Evolutionary conservation across 2,888 invertebrate species (phyloP).

Genomic region (Lithodes maja): DNA sequence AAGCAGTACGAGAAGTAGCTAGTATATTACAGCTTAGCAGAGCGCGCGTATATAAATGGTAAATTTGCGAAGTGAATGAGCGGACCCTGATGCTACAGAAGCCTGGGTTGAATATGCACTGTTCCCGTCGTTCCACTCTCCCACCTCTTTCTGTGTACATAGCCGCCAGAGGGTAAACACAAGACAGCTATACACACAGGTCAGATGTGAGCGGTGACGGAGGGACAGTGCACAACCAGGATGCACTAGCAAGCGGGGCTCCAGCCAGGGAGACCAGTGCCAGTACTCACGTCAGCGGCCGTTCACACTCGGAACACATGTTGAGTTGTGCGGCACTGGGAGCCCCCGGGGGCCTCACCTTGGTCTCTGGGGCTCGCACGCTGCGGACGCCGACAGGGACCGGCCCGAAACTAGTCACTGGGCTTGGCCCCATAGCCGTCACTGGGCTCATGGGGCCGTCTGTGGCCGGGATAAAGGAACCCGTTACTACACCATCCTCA

Average conservation of each 20-base stretch:
- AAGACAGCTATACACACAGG: neutral
- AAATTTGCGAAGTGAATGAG: slow-evolving; percentile 23
- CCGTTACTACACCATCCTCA: slow-evolving; percentile 53
- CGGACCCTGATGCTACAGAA: slow-evolving; percentile 34
- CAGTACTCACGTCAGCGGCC: slow-evolving; percentile 70
- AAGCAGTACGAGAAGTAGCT: neutral
- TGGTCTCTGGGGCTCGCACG: slow-evolving; percentile 67
- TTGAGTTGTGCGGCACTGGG: slow-evolving; percentile 50
- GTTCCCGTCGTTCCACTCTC: neutral
- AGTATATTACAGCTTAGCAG: slow-evolving; percentile 8
- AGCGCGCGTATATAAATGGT: neutral
- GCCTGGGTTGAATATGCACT: slow-evolving; percentile 35
- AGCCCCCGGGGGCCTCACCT: slow-evolving; percentile 55
- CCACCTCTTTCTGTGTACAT: neutral
- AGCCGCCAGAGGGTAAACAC: neutral
- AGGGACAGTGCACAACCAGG: slow-evolving; percentile 13
- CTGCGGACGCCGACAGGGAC: slow-evolving; percentile 60
- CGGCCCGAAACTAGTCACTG: slow-evolving; percentile 32
- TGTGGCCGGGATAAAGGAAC: slow-evolving; percentile 63
- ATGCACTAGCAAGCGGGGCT: slow-evolving; percentile 40
- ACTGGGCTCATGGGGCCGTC: slow-evolving; percentile 54
- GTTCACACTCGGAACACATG: slow-evolving; percentile 68
- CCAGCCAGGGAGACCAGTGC: slow-evolving; percentile 36
- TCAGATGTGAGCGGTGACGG: neutral
- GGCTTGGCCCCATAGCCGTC: slow-evolving; percentile 35